Percentiles rank a stretch among this genome's conserved stretches.
phyloP scores from a whole-genome alignment of 1,140 invertebrate genomes.

The Lasaia peninsularis region DNA sequence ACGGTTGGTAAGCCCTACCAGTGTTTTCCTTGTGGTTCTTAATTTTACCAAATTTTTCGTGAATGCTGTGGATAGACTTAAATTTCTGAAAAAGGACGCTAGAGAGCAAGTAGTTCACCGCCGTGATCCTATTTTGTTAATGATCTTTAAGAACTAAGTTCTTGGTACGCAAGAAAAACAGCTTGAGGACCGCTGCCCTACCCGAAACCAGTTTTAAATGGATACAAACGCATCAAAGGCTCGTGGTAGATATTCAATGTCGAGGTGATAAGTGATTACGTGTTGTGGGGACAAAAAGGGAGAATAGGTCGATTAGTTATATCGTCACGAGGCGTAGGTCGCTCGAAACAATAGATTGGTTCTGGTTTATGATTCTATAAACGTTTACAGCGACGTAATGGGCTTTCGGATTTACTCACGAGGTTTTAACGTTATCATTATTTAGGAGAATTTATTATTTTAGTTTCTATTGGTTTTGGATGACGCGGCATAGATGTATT shows the following conservation, averaged over 20 bases:
- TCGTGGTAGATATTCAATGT: conserved; percentile 55
- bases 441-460: conserved; percentile 55
- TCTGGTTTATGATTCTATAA: conserved; percentile 75
- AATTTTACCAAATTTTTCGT: too few relatives aligned
- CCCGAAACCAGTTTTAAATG: conserved; percentile 53
- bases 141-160: too few relatives aligned
- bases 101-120: too few relatives aligned
- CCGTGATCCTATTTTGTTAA: too few relatives aligned
- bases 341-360: conserved; percentile 68
- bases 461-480: too few relatives aligned
- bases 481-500: too few relatives aligned
- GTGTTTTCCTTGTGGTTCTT: too few relatives aligned
- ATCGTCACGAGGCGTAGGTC: conserved; percentile 58
- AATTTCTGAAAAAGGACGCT: too few relatives aligned
- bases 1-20: too few relatives aligned
- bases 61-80: too few relatives aligned
- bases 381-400: conserved; percentile 73
- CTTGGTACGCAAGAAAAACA: too few relatives aligned
- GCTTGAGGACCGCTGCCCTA: neutral
- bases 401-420: conserved; percentile 52
- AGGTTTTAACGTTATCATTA: conserved; percentile 65
- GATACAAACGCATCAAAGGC: conserved; percentile 11
- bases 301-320: conserved; percentile 68
- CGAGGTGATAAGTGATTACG: conserved; percentile 73
- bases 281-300: conserved; percentile 65